Evolutionary conservation across 2,888 invertebrate genomes (phyloP).

Genomic region (Pachliopta kotzebuea): DNA sequence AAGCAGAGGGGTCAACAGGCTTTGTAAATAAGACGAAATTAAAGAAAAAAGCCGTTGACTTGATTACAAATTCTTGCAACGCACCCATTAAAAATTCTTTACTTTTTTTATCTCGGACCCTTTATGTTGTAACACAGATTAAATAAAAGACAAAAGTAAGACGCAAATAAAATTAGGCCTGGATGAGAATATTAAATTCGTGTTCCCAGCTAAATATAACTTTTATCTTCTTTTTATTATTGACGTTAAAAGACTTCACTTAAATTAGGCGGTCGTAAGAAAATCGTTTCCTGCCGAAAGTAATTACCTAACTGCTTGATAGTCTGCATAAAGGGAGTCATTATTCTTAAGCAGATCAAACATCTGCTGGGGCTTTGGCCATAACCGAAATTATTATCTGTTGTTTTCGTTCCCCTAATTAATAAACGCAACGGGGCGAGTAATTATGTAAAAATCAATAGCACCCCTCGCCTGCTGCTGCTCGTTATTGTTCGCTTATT

Average conservation of each 20-base stretch:
- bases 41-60: slow-evolving; percentile 29
- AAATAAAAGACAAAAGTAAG: slow-evolving; percentile 28
- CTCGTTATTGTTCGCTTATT: slow-evolving; percentile 27
- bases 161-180: slow-evolving; percentile 20
- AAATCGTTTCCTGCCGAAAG: slow-evolving; percentile 25
- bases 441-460: slow-evolving; percentile 31
- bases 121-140: slow-evolving; percentile 26
- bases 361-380: slow-evolving; percentile 45
- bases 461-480: slow-evolving; percentile 4
- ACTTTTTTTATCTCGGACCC: slow-evolving; percentile 17
- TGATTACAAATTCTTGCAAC: slow-evolving; percentile 29
- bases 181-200: slow-evolving; percentile 25
- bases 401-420: slow-evolving; percentile 30
- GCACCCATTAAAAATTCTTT: slow-evolving; percentile 25
- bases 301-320: slow-evolving; percentile 28
- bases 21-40: slow-evolving; percentile 26
- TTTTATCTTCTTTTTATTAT: slow-evolving; percentile 29
- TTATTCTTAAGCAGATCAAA: slow-evolving; percentile 32
- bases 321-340: slow-evolving; percentile 27
- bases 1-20: slow-evolving; percentile 21
- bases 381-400: slow-evolving; percentile 62
- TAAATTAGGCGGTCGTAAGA: slow-evolving; percentile 27
- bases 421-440: slow-evolving; percentile 30
- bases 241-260: slow-evolving; percentile 22
- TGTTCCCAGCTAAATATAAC: slow-evolving; percentile 17